Conservation (phyloP, 1,140 invertebrate genomes). For the Chrysoperla carnea region DNA sequence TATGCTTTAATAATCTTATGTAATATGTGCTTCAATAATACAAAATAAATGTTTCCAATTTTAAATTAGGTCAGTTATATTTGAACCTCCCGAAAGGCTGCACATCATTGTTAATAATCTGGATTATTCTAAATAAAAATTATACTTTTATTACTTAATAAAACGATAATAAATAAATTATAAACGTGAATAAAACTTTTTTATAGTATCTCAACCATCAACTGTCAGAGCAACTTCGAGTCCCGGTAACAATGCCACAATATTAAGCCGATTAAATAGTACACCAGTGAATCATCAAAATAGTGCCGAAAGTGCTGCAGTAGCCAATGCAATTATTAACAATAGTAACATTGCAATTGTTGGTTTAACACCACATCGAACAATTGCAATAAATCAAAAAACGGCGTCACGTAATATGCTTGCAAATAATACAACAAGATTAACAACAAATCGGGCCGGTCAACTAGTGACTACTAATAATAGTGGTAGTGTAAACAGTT, state of each 20-base stretch:
- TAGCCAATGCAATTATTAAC: conserved; percentile 21
- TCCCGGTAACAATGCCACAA: conserved; percentile 45
- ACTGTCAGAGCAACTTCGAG: conserved; percentile 23
- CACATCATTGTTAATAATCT: no score
- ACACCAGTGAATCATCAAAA: conserved; percentile 46
- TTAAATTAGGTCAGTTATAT: no score
- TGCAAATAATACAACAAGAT: conserved; percentile 15
- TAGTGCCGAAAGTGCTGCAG: conserved; percentile 21
- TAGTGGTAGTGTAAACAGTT: conserved; percentile 12
- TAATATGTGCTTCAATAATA: no score
- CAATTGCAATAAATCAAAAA: conserved; percentile 18
- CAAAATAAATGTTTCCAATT: no score
- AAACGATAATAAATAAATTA: no score
- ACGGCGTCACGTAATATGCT: conserved; percentile 17
- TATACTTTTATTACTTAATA: no score
- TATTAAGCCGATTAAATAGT: conserved; percentile 53
- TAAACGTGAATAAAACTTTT: no score
- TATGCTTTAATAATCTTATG: no score
- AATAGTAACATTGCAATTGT: conserved; percentile 12
- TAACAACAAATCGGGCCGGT: conserved; percentile 20
- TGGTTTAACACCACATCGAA: conserved; percentile 11
- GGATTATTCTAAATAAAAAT: no score
- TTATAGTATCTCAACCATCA: conserved; percentile 6
- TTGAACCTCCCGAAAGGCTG: no score
- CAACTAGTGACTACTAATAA: conserved; percentile 28